phyloP scores from a whole-genome alignment of 1,140 invertebrate species.

The Trinorchestia longiramus region DNA sequence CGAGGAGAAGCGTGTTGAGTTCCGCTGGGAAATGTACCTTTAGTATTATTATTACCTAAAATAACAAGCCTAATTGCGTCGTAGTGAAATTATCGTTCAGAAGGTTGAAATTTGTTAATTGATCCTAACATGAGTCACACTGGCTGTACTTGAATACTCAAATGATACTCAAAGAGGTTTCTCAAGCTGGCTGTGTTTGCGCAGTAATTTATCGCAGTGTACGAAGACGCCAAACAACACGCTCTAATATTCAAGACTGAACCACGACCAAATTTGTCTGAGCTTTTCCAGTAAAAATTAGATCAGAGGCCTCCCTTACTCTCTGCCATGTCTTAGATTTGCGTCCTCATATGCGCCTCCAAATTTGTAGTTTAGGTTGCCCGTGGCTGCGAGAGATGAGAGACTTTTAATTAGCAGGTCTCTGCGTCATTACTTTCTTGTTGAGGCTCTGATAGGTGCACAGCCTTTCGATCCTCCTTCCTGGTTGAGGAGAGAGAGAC shows the following conservation, averaged over 20 bases:
- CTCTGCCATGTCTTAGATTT: not conserved
- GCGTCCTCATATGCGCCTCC: not conserved
- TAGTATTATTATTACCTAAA: not conserved
- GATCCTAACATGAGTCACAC: not conserved
- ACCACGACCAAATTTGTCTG: not conserved
- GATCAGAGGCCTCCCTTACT: not conserved
- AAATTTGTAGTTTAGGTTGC: not conserved
- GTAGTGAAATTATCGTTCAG: not conserved
- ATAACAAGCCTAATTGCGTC: not conserved
- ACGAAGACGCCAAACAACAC: too few species aligned
- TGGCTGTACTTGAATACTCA: not conserved
- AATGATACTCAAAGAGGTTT: not conserved
- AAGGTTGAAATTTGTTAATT: not conserved
- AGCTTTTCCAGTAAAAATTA: not conserved
- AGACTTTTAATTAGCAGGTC: not conserved
- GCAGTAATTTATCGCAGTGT: not conserved
- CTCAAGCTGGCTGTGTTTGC: not conserved
- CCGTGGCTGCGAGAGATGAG: not conserved
- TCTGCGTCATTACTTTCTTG: not conserved
- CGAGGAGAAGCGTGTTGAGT: not conserved
- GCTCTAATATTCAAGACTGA: not conserved
- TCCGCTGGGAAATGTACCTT: not conserved
- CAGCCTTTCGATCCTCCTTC: not conserved
- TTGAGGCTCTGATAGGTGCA: not conserved
- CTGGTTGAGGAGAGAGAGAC: not conserved